Evolutionary conservation across 1,140 invertebrate species (phyloP), one percentile per base, ranked within the genome.

Genomic region (Phenacoccus solenopsis): DNA sequence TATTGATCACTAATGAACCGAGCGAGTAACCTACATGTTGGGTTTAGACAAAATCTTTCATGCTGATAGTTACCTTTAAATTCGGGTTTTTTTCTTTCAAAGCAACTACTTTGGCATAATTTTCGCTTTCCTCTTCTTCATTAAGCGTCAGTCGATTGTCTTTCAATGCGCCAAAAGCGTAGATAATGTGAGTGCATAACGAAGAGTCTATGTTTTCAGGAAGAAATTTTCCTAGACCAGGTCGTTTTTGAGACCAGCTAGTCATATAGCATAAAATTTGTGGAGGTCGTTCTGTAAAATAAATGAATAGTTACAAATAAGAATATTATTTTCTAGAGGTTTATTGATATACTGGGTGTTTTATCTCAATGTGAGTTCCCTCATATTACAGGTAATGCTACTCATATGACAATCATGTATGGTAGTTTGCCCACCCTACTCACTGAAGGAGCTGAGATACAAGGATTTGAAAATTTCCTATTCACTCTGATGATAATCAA

Each of bases 261-360:
- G 95, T 96, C 77, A 93, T 84, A 77, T 97, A 98, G 78, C 95
- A 98, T 73, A 97, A 87, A 0, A 94, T 86, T 80, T 91, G 90
- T 0, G 90, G 85, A 70, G 86, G 85, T 70, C 91, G 86, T 72
- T 85, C 90, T 92, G 76, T 1, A 79, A 67, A 59, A 22, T 67
- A 67, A 67, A 67, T n/a, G 24, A 21, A 67, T 27, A 10, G 21
- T 3, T 67, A 21, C 20, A 25, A 24, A 21, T 25, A 22, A 67
- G n/a, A 59, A 10, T 38, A 38, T 38, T n/a, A 67, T 67, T 67
- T 67, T 13, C 21, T 20, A 20, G 5, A 7, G 56, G 4, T n/a
- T n/a, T n/a, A n/a, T n/a, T n/a, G n/a, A n/a, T n/a, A n/a, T n/a
- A n/a, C n/a, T n/a, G n/a, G n/a, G n/a, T n/a, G n/a, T n/a, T n/a